phyloP scores from a whole-genome alignment of 2,888 invertebrate species.

The Ectemnius continuus region DNA sequence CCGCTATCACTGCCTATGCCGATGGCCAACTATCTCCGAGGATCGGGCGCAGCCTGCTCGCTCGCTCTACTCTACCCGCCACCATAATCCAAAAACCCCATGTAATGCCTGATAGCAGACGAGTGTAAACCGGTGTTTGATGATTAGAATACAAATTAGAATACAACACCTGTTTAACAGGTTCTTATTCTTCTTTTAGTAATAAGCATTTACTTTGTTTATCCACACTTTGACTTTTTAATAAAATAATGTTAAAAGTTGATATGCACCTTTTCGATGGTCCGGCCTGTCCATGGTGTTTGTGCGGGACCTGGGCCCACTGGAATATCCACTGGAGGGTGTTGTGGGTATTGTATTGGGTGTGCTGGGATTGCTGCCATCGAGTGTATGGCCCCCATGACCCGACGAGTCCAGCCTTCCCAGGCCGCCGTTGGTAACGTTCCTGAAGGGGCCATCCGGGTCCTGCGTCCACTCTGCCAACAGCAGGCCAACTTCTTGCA shows the following conservation, averaged over 20 bases:
- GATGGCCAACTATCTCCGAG: slow-evolving; percentile 50
- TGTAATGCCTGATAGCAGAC: not conserved
- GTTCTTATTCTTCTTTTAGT: not conserved
- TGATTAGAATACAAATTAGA: slow-evolving; percentile 1
- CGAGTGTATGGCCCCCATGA: slow-evolving; percentile 74
- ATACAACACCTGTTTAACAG: not conserved
- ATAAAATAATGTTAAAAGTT: not conserved
- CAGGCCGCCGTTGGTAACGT: slow-evolving; percentile 85
- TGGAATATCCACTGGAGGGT: slow-evolving; percentile 73
- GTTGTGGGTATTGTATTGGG: slow-evolving; percentile 78
- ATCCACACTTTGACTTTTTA: too few relatives aligned
- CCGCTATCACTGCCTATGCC: slow-evolving; percentile 65
- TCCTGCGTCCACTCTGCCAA: slow-evolving; percentile 94
- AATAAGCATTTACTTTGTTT: too few relatives aligned
- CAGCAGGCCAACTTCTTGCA: slow-evolving; percentile 69
- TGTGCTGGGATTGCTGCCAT: slow-evolving; percentile 83
- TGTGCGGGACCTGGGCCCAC: slow-evolving; percentile 78
- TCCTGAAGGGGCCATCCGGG: slow-evolving; percentile 84
- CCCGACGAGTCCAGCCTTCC: slow-evolving; percentile 80
- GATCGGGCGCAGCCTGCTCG: not conserved
- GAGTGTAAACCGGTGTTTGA: not conserved
- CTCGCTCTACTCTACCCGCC: too few relatives aligned
- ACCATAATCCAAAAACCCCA: too few relatives aligned
- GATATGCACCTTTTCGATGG: slow-evolving; percentile 81
- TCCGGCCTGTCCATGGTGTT: slow-evolving; percentile 70